A percentile compares a stretch with the other conserved stretches of the same genome.
These are phyloP conservation scores for Catocala fraxini DNA, from an alignment of 2,888 invertebrate genomes.

Conservation along the genomic window DNA sequence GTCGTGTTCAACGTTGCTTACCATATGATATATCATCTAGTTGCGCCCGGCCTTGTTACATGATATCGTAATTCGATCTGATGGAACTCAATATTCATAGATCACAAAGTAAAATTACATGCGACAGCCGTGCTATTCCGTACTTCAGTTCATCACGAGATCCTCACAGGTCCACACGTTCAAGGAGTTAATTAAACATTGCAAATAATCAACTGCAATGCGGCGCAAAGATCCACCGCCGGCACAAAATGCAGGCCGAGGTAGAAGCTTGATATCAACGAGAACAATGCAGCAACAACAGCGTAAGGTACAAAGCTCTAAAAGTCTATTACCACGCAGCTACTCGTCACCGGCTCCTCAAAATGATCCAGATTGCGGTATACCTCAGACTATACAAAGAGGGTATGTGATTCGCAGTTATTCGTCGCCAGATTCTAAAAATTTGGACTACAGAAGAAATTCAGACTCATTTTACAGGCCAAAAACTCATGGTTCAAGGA, in stretches of 20 bases:
- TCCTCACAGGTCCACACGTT: slow-evolving; percentile 68
- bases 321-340: slow-evolving; percentile 76
- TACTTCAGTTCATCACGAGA: slow-evolving; percentile 67
- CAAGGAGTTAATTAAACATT: slow-evolving; percentile 31
- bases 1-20: slow-evolving; percentile 79
- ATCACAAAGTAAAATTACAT: slow-evolving; percentile 72
- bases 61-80: slow-evolving; percentile 78
- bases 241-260: slow-evolving; percentile 61
- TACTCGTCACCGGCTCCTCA: slow-evolving; percentile 77
- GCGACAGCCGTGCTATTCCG: slow-evolving; percentile 59
- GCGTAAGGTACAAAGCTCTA: slow-evolving; percentile 66
- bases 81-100: slow-evolving; percentile 71
- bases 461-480: slow-evolving; percentile 76
- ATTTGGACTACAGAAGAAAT: slow-evolving; percentile 68
- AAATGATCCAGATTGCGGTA: slow-evolving; percentile 59
- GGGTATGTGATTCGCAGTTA: slow-evolving; percentile 76
- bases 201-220: slow-evolving; percentile 58
- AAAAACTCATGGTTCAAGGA: slow-evolving; percentile 72
- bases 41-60: slow-evolving; percentile 76
- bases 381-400: slow-evolving; percentile 53
- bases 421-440: slow-evolving; percentile 78
- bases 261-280: slow-evolving; percentile 76
- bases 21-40: slow-evolving; percentile 82
- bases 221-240: slow-evolving; percentile 73
- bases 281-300: slow-evolving; percentile 77